Evolutionary conservation across 2,888 invertebrate species (phyloP).

Genomic region (Eilema depressum): DNA sequence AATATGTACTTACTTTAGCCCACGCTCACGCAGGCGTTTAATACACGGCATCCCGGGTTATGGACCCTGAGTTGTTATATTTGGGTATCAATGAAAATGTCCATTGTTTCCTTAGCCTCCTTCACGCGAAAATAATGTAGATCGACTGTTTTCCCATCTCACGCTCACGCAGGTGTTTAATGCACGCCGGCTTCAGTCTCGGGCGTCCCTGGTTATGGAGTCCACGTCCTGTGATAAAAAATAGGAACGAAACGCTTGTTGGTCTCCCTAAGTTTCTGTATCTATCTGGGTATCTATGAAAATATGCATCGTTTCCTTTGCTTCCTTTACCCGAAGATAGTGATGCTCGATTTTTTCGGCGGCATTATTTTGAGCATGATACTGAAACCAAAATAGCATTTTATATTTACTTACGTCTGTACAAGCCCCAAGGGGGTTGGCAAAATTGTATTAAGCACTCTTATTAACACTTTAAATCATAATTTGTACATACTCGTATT

Average conservation of each 20-base stretch:
- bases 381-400: slow-evolving; percentile 52
- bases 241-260: slow-evolving; percentile 65
- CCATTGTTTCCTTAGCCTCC: no score
- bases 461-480: background rate
- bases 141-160: no score
- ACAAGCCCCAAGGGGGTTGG: background rate
- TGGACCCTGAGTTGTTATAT: no score
- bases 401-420: background rate
- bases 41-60: slow-evolving; percentile 91
- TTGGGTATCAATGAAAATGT: no score
- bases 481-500: no score
- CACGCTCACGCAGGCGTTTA: slow-evolving; percentile 87
- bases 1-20: slow-evolving; percentile 83
- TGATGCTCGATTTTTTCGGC: slow-evolving; percentile 92
- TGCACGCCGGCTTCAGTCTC: no score
- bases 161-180: no score
- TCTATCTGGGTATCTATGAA: slow-evolving; percentile 90
- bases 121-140: no score
- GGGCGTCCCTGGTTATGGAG: no score
- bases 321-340: slow-evolving; percentile 91
- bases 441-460: no score
- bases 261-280: slow-evolving; percentile 75
- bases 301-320: slow-evolving; percentile 89
- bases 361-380: slow-evolving; percentile 62
- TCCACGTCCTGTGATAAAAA: slow-evolving; percentile 94